Conservation (phyloP, 2,113 vertebrate species). For the Neogale vison region DNA sequence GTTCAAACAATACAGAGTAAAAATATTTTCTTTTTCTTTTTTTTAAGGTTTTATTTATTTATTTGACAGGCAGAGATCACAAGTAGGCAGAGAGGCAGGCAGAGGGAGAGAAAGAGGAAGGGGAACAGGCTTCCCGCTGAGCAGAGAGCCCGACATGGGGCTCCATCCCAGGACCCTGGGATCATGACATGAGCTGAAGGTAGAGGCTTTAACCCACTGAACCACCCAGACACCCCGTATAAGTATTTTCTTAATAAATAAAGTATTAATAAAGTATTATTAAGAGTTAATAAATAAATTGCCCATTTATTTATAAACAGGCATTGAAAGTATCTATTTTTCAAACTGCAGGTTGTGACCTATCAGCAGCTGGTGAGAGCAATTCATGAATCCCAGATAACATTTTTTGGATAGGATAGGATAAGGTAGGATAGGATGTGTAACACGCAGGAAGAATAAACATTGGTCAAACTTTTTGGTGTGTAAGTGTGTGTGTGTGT, state of each 20-base stretch:
- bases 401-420: not conserved
- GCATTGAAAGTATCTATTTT: not conserved
- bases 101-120: no score
- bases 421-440: not conserved
- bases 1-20: not conserved
- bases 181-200: no score
- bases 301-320: not conserved
- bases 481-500: not conserved
- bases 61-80: no score
- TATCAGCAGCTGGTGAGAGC: not conserved
- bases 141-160: no score
- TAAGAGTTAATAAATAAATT: not conserved
- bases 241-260: not conserved
- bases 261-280: not conserved
- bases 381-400: not conserved
- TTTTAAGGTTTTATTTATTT: no score
- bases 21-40: not conserved
- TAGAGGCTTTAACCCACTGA: no score
- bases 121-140: no score
- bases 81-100: no score
- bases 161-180: no score
- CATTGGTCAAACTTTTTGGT: not conserved
- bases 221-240: no score
- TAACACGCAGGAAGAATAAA: not conserved
- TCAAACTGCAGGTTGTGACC: not conserved